Evolutionary conservation across 2,113 vertebrate genomes (phyloP).

Genomic region (Steatornis caripensis): DNA sequence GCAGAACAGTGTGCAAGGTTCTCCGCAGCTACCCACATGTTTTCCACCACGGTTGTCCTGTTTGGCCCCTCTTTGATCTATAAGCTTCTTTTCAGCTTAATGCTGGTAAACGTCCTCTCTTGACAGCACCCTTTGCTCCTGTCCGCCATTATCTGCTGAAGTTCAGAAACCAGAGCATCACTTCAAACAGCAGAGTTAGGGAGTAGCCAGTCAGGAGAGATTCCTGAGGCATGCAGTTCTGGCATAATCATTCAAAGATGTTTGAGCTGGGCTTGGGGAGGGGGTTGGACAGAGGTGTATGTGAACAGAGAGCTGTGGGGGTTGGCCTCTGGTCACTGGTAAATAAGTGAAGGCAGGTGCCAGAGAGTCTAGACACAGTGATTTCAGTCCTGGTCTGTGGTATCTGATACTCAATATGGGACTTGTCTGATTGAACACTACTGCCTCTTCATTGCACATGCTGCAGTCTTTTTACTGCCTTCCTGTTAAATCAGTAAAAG

Average conservation of each 20-base stretch:
- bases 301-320: slow-evolving; percentile 73
- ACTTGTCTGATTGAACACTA: slow-evolving; percentile 86
- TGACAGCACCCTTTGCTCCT: slow-evolving; percentile 79
- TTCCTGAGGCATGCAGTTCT: slow-evolving; percentile 78
- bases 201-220: slow-evolving; percentile 78
- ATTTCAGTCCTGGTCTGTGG: slow-evolving; percentile 91
- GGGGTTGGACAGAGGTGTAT: slow-evolving; percentile 71
- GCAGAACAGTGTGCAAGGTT: slow-evolving; percentile 67
- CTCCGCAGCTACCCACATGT: slow-evolving; percentile 71
- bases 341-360: slow-evolving; percentile 98
- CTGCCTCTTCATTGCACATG: slow-evolving; percentile 81
- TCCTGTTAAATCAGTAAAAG: slow-evolving; percentile 89
- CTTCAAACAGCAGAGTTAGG: slow-evolving; percentile 78
- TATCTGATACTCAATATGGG: slow-evolving; percentile 95
- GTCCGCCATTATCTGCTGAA: slow-evolving; percentile 80
- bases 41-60: slow-evolving; percentile 67
- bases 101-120: slow-evolving; percentile 77
- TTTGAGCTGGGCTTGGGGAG: slow-evolving; percentile 63
- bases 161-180: slow-evolving; percentile 82
- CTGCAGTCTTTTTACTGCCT: slow-evolving; percentile 81
- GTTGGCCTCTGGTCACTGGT: slow-evolving; percentile 91
- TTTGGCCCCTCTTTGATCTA: slow-evolving; percentile 78
- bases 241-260: slow-evolving; percentile 88
- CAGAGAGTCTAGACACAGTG: slow-evolving; percentile 98
- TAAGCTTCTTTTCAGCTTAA: slow-evolving; percentile 74